Evolutionary conservation across 2,113 vertebrate genomes (phyloP).

Genomic region (Mobula hypostoma): DNA sequence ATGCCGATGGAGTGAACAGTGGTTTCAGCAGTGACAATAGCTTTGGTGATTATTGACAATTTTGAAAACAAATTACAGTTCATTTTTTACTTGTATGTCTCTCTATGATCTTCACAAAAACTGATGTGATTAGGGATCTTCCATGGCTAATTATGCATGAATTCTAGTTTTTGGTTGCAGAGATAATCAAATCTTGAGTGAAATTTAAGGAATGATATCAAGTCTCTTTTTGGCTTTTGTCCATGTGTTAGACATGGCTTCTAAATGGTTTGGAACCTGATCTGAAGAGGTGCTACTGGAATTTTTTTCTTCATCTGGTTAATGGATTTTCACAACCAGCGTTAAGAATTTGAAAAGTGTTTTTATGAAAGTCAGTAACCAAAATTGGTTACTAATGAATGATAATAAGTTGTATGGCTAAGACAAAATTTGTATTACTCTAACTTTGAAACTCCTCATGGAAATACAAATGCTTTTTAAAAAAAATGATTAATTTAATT

Average conservation of each 20-base stretch:
- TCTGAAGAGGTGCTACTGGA: background rate
- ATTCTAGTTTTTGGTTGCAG: background rate
- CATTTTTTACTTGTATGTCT: too few relatives aligned
- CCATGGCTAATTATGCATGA: background rate
- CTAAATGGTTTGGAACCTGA: background rate
- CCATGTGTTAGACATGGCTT: background rate
- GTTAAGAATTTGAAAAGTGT: background rate
- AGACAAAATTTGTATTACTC: background rate
- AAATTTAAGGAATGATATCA: background rate
- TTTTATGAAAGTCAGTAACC: background rate
- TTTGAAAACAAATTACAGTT: too few relatives aligned
- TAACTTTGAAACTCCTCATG: background rate
- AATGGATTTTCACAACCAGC: background rate
- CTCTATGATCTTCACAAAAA: too few relatives aligned
- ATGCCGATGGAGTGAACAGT: too few relatives aligned
- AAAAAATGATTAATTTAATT: background rate
- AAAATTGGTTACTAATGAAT: background rate
- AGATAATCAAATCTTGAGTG: background rate
- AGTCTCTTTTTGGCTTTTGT: background rate
- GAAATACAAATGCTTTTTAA: too few relatives aligned
- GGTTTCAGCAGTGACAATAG: too few relatives aligned
- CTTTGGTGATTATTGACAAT: too few relatives aligned
- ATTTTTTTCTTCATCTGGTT: background rate
- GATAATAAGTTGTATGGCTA: background rate
- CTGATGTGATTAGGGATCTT: too few relatives aligned